Base-by-base conservation (phyloP, 2,113 vertebrate species). In the Tachuris rubrigastra region DNA sequence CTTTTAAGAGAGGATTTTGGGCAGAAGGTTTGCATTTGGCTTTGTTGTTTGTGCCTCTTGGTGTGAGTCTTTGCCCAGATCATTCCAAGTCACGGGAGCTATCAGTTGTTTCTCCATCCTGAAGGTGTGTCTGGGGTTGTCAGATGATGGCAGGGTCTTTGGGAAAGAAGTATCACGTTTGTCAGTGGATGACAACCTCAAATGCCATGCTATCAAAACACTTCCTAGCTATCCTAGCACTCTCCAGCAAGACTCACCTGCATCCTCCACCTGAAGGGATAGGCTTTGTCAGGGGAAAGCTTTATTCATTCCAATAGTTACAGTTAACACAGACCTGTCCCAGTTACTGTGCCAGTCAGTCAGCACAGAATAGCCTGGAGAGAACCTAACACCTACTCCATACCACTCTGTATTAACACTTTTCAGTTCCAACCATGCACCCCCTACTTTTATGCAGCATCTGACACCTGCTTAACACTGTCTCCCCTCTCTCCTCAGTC, bases 51-150 rank as follows among this genome's bases (percentile, higher is more conserved):
- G 37, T 6, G 5, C 16, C 39, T 3, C 4, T 35, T 12, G 17
- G 23, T 81, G 47, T 31, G 37, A n/a, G 41, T 20, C 41, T 71
- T 81, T 59, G 11, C 46, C 16, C 39, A 18, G 66, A 30, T 25
- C 10, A 2, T 46, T 63, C 11, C 21, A 47, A 28, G 25, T 31
- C 46, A 21, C 0, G 0, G 33, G 20, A 88, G 14, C 24, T 46
- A 20, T 41, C n/a, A 12, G 37, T 35, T 68, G 14, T 58, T 14
- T 47, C 16, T 74, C 24, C 6, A 25, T 53, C 39, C 31, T 44
- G 28, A 35, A 60, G 35, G 27, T 8, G 9, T 53, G n/a, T 17
- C 47, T 68, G 53, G 12, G 7, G 5, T 21, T 41, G 27, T 58
- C 49, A 83, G 55, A 11, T 71, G 46, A 33, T 42, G 23, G 41